Conservation (phyloP, 2,797 vertebrate genomes). For the Sciurus vulgaris region DNA sequence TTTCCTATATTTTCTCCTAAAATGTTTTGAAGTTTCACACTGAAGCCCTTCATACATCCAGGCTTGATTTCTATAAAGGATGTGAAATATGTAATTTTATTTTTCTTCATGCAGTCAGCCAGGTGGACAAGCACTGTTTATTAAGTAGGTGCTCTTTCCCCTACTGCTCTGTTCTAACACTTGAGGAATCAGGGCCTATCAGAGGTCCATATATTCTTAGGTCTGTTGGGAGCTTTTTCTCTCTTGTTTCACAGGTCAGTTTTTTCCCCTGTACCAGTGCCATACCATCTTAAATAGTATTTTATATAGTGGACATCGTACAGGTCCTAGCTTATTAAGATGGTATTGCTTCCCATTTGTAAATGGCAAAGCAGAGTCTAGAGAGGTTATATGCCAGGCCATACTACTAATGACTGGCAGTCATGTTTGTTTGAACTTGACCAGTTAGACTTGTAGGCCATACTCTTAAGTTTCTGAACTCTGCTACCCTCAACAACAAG, state of each 20-base stretch:
- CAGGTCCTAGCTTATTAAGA: not conserved
- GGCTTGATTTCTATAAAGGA: not conserved
- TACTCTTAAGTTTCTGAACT: not conserved
- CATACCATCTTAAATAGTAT: not conserved
- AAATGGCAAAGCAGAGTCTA: not conserved
- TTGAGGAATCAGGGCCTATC: not conserved
- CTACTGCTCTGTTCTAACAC: not conserved
- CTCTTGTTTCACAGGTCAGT: not conserved
- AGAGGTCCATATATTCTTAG: not conserved
- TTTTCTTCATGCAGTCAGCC: not conserved
- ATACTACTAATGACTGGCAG: not conserved
- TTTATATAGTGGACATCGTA: not conserved
- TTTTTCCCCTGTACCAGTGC: not conserved
- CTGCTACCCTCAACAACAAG: no score
- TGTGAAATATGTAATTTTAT: not conserved
- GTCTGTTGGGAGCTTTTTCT: not conserved
- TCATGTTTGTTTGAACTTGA: not conserved
- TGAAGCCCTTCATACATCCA: not conserved
- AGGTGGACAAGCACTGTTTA: not conserved
- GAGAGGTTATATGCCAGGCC: not conserved
- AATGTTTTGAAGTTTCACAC: not conserved
- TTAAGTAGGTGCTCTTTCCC: not conserved
- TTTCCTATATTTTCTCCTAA: slow-evolving; percentile 30
- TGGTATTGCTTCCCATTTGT: not conserved
- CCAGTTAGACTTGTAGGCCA: not conserved